Evolutionary conservation across 2,797 vertebrate species (phyloP), one percentile per base, ranked within the genome.

Genomic region (Periophthalmus magnuspinnatus): DNA sequence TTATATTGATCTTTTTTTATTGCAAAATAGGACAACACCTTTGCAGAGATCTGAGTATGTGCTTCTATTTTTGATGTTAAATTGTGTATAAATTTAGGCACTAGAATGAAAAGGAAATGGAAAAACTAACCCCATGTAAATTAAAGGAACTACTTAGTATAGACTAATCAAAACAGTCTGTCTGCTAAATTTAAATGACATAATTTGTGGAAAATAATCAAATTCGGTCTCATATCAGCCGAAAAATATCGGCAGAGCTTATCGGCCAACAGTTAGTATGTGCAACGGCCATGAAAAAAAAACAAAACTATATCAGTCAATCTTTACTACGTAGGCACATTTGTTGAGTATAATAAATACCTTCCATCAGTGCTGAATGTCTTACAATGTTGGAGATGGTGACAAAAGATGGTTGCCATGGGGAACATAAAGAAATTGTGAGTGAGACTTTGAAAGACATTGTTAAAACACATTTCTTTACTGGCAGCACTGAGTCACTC

Each of bases 401-500:
- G 17, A 17, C 72, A 62, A 13, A 36, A 47, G 54, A 64, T 22
- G 56, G 70, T 72, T 78, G 52, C 65, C 2, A 54, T 62, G 59
- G 68, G 36, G 79, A 80, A 79, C 60, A 1, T 54, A 36, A 52
- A 66, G 48, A 36, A 16, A 33, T 74, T n/a, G 4, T 68, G 22
- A 41, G 72, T 71, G 73, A 83, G 72, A 60, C 74, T 50, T 80
- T 56, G 41, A 48, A 78, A 62, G 68, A 67, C 76, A 81, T 84
- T 84, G 77, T 83, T 81, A 36, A 24, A 68, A 81, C 78, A 76
- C 59, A 61, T 78, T 77, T 76, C 72, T 81, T 87, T 85, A 81
- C 87, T 83, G 82, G 87, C 80, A 88, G 77, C 36, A 75, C 78
- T 88, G 89, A 91, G 84, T 91, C 89, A 89, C 80, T 71, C 82